These are phyloP conservation scores for Etheostoma cragini DNA, from an alignment of 2,113 vertebrate species.

Conservation along the genomic window DNA sequence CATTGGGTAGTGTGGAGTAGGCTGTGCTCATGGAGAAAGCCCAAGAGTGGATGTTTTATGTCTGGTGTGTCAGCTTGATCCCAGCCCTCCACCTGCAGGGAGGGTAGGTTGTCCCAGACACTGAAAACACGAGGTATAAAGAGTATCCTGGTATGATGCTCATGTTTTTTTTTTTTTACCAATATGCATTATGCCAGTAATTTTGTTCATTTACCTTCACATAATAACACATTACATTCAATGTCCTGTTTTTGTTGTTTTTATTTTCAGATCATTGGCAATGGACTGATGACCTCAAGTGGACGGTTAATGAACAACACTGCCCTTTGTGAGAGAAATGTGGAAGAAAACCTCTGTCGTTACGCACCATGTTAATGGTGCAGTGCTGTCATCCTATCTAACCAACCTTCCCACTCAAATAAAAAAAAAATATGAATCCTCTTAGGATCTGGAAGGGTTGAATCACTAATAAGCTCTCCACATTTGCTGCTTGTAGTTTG, in stretches of 20 bases:
- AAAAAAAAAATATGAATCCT: not conserved
- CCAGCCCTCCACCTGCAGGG: not conserved
- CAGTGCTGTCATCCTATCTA: slow-evolving; percentile 5
- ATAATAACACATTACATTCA: not conserved
- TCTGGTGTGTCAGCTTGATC: slow-evolving; percentile 12
- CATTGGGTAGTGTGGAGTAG: slow-evolving; percentile 6
- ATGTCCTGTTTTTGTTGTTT: not conserved
- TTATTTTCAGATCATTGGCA: not conserved
- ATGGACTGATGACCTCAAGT: slow-evolving; percentile 66
- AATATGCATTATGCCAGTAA: not conserved
- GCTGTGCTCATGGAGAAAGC: not conserved
- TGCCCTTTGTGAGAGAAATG: not conserved
- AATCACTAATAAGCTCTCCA: slow-evolving; percentile 12
- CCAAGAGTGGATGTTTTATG: slow-evolving; percentile 7
- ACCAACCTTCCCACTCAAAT: not conserved
- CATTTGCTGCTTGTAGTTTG: slow-evolving; percentile 18
- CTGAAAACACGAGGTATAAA: not conserved
- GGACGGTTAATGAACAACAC: slow-evolving; percentile 54
- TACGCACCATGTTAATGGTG: not conserved
- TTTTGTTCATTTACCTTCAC: not conserved
- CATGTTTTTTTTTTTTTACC: not conserved
- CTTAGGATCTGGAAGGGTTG: not conserved
- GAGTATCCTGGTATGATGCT: not conserved
- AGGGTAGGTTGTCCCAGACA: not conserved
- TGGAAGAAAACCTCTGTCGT: not conserved